Conservation (phyloP, 2,113 vertebrate species). For the Orcinus orca region DNA sequence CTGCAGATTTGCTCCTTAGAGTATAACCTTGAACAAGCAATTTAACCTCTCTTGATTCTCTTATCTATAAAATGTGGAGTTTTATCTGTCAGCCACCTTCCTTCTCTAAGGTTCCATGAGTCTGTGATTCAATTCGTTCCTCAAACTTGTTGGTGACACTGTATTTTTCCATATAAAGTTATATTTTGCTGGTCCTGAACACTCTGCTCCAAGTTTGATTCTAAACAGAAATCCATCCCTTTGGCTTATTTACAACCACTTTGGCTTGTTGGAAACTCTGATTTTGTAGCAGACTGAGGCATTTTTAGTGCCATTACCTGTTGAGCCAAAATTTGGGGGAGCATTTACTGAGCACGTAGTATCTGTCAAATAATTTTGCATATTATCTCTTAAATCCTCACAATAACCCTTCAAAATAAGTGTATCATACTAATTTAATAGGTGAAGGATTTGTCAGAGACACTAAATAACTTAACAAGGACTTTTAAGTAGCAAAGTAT, state of each 20-base stretch:
- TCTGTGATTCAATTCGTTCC: constrained; percentile 25
- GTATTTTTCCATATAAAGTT: neutral
- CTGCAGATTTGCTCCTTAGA: neutral
- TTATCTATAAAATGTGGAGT: neutral
- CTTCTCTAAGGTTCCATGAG: neutral
- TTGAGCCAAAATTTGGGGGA: neutral
- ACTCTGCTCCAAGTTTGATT: neutral
- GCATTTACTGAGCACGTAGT: neutral
- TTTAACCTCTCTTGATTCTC: neutral
- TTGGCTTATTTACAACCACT: neutral
- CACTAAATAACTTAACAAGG: neutral
- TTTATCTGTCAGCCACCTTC: neutral
- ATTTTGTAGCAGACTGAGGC: neutral
- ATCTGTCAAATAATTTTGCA: neutral
- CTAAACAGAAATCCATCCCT: neutral
- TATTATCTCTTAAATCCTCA: neutral
- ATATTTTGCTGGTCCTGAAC: neutral
- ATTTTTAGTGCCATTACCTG: neutral
- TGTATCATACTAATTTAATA: neutral
- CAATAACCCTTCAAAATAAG: neutral
- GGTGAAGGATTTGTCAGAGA: neutral
- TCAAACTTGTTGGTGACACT: neutral
- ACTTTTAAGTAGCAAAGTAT: neutral
- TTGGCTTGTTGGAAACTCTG: neutral
- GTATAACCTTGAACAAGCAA: neutral